Evolutionary conservation across 1,140 invertebrate genomes (phyloP).

Genomic region (Acromyrmex charruanus): DNA sequence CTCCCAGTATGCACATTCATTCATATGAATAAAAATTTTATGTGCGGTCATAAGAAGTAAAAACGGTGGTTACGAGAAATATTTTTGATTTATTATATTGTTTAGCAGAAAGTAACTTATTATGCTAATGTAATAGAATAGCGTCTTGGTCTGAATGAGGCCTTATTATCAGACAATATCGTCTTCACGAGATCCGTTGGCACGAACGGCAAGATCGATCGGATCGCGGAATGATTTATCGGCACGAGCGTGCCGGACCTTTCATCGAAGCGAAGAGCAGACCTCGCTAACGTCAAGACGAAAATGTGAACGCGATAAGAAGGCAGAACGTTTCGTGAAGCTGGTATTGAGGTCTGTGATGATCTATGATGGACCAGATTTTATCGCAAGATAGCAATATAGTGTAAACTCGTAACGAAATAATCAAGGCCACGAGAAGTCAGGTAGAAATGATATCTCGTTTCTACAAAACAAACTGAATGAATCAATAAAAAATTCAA

Average conservation of each 20-base stretch:
- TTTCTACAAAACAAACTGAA: neutral
- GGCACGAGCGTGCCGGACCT: constrained; percentile 50
- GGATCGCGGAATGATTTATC: constrained; percentile 64
- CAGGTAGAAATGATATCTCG: neutral
- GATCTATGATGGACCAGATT: constrained; percentile 54
- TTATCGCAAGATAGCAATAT: constrained; percentile 48
- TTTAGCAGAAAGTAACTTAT: constrained; percentile 21
- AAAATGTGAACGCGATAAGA: constrained; percentile 63
- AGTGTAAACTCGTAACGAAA: constrained; percentile 43
- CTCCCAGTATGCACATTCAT: no score
- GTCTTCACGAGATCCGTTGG: constrained; percentile 34
- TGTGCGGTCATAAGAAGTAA: neutral
- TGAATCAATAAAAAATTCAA: neutral
- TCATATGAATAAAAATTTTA: neutral
- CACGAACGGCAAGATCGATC: constrained; percentile 68
- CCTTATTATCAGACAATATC: constrained; percentile 60
- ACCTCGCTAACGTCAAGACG: constrained; percentile 24
- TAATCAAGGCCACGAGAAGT: constrained; percentile 35
- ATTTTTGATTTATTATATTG: constrained; percentile 25
- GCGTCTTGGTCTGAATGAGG: constrained; percentile 19
- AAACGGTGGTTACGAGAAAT: neutral
- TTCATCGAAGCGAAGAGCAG: constrained; percentile 36
- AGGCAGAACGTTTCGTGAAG: constrained; percentile 7
- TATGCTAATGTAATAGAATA: constrained; percentile 47
- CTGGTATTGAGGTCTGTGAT: constrained; percentile 32